Base-by-base conservation (phyloP, 2,888 invertebrate species). In the Pollenia amentaria region DNA sequence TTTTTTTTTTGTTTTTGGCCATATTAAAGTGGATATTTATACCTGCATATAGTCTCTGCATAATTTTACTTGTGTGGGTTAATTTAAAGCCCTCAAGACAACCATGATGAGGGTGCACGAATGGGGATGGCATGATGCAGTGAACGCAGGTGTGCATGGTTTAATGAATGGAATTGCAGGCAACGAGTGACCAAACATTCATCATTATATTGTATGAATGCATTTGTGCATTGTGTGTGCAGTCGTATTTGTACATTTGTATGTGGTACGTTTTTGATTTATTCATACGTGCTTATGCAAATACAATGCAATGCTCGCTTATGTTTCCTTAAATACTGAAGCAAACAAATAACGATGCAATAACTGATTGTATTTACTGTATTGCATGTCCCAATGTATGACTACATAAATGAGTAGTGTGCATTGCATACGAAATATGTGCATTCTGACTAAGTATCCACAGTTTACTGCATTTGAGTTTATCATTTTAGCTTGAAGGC, bases 251-350 rank as follows among this genome's bases (percentile, higher is more conserved):
- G 29, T 40, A 46, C 16, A 44, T 57, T 29, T 78, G 60, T 65
- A 21, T 67, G 62, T 18, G 48, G 10, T 16, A 9, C 29, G 55
- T 18, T 84, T 80, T 76, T 85, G 85, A 85, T 85, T 85, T 85
- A 85, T 81, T 80, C 70, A 51, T 76, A 64, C 55, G 44, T 85
- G 46, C 62, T 60, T 76, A 64, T 62, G 44, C 73, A 79, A 79
- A 84, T 57, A 40, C 77, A 53, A 70, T 48, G n/a, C 65, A 84
- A 70, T 42, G 42, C 75, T 40, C 82, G 53, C 53, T 73, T 69
- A 40, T 48, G 72, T 48, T 72, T 51, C 29, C 73, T 80, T 60
- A 72, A 80, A 79, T 84, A 53, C 67, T 76, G 62, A 62, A 40
- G 21, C 60, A 76, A 82, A 70, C 76, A 76, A 76, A 76, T 60